Base-by-base conservation (phyloP, 2,888 invertebrate genomes). In the Drosophila meridiana region DNA sequence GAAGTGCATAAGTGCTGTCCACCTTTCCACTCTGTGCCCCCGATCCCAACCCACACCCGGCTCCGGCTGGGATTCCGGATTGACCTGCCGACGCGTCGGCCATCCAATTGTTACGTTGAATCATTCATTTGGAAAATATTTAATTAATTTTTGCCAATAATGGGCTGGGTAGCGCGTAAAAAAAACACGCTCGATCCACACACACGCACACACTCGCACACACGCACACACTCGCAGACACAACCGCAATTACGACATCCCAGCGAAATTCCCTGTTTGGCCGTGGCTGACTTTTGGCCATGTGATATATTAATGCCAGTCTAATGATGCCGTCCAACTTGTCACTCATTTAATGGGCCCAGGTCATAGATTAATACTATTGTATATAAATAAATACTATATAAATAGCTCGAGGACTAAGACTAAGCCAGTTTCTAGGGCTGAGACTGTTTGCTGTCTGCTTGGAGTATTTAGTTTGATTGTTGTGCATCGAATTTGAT, bases 141-240 rank as follows among this genome's bases (percentile, higher is more conserved):
- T 91, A 91, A 91, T 91, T 91, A 91, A 92, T 91, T 91, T 91
- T 91, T 89, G 89, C 91, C 91, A 89, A 90, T 88, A 91, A 87
- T 89, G 50, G 32, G 87, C 78, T 77, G 87, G 76, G 68, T 70
- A 55, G 50, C 64, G 76, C 82, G 76, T 78, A 68, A 80, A 83
- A 84, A 78, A 81, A 80, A 58, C 32, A 40, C 26, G 47, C 57
- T 48, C 28, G 50, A 59, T 62, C 67, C 45, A 42, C 4, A 50
- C 43, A 73, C 69, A 59, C 66, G 55, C 60, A 65, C 42, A 14
- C 3, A n/a, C 47, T 28, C 26, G 69, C 66, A 57, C 60, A 65
- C 42, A 14, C 3, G 8, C n/a, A 3, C 42, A n/a, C 5, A 43
- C 4, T 0, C 58, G 70, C 58, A 64, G 58, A 60, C 57, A 66